Evolutionary conservation across 2,888 invertebrate genomes (phyloP).

Genomic region (Pteria penguin): DNA sequence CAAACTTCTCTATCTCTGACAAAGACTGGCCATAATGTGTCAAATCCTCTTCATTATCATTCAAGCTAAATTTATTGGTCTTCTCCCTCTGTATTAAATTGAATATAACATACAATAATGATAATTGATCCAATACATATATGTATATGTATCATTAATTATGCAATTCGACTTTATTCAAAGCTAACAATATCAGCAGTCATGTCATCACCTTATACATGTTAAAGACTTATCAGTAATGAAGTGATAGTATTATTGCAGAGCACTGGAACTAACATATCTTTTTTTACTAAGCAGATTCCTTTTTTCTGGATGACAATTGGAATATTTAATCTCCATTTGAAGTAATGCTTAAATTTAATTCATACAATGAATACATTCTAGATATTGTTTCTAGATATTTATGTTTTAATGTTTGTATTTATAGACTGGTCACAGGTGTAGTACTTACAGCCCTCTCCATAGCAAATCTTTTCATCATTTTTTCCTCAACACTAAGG

Average conservation of each 20-base stretch:
- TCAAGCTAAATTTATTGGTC: conserved; percentile 88
- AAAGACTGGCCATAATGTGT: conserved; percentile 95
- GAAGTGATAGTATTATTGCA: too few relatives aligned
- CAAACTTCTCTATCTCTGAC: conserved; percentile 94
- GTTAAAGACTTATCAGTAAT: too few relatives aligned
- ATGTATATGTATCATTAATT: not conserved
- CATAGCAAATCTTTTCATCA: conserved; percentile 90
- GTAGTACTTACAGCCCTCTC: conserved; percentile 84
- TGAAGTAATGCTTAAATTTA: too few relatives aligned
- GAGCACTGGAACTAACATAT: too few relatives aligned
- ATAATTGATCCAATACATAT: not conserved
- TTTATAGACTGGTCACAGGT: too few relatives aligned
- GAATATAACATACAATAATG: not conserved
- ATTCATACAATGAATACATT: too few relatives aligned
- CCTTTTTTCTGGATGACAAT: too few relatives aligned
- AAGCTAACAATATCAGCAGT: not conserved
- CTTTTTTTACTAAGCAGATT: too few relatives aligned
- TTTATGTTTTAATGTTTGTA: too few relatives aligned
- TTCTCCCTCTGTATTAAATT: conserved; percentile 49
- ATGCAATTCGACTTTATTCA: not conserved
- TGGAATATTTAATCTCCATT: too few relatives aligned
- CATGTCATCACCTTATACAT: too few relatives aligned
- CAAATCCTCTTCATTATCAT: conserved; percentile 90
- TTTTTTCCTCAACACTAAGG: conserved; percentile 88
- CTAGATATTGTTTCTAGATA: too few relatives aligned